These are phyloP conservation scores for Uropsilus gracilis DNA, from an alignment of 2,113 vertebrate genomes.

Conservation along the genomic window DNA sequence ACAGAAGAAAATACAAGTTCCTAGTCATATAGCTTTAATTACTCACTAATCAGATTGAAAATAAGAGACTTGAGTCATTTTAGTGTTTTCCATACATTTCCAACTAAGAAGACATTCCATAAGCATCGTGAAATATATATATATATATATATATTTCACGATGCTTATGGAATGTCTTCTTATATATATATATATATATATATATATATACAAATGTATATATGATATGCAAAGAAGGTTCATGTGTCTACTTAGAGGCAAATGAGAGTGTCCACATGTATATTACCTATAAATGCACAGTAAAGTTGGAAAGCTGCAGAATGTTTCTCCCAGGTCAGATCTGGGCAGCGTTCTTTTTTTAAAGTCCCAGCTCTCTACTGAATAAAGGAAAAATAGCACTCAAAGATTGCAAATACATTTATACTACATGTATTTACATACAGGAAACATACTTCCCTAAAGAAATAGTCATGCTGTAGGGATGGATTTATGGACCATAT, in stretches of 20 bases:
- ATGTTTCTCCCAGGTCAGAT: background rate
- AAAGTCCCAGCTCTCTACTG: slow-evolving; percentile 9
- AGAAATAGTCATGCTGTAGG: slow-evolving; percentile 46
- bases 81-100: background rate
- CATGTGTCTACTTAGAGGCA: background rate
- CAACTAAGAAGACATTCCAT: background rate
- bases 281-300: background rate
- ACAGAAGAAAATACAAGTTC: background rate
- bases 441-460: slow-evolving; percentile 59
- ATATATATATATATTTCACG: too few relatives aligned
- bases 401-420: slow-evolving; percentile 41
- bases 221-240: background rate
- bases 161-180: too few relatives aligned
- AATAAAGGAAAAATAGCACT: slow-evolving; percentile 44
- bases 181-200: background rate
- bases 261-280: background rate
- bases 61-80: background rate
- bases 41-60: background rate
- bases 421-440: background rate
- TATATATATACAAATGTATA: background rate
- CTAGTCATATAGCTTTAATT: background rate
- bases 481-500: background rate
- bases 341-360: background rate
- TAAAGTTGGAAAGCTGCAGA: background rate
- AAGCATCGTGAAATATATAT: background rate